Evolutionary conservation across 2,797 vertebrate genomes (phyloP).

Genomic region (Erethizon dorsatum): DNA sequence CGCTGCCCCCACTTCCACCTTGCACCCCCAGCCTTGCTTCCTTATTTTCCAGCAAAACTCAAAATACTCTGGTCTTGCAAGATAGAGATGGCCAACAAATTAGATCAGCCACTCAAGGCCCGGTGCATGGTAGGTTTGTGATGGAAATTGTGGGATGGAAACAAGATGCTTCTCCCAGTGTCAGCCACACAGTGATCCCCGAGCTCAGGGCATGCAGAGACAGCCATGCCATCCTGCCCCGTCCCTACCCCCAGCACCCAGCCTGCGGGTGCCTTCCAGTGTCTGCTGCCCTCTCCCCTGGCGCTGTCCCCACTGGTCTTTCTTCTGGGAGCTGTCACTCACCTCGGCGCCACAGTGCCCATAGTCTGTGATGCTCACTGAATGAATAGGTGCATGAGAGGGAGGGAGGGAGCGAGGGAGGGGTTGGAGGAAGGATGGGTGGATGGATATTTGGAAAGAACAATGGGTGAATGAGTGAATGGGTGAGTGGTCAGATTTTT

Average conservation of each 20-base stretch:
- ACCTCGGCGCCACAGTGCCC: not conserved
- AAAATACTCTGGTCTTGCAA: not conserved
- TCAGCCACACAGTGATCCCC: not conserved
- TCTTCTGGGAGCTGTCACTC: not conserved
- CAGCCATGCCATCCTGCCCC: accelerated
- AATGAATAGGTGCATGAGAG: not conserved
- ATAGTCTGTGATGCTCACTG: not conserved
- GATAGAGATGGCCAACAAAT: accelerated
- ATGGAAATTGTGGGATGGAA: accelerated
- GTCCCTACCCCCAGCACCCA: not conserved
- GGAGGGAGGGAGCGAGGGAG: too few relatives aligned
- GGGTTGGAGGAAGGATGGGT: not conserved
- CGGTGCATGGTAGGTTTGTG: accelerated
- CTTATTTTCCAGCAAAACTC: not conserved
- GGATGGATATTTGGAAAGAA: not conserved
- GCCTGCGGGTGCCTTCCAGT: not conserved
- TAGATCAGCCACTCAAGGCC: not conserved
- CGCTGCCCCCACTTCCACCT: not conserved
- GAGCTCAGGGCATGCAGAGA: not conserved
- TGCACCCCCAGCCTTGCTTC: not conserved
- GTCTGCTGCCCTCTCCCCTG: not conserved
- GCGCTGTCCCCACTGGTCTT: not conserved
- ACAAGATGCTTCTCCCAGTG: accelerated
- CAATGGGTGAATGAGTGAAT: accelerated
- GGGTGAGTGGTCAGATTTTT: not conserved